Percentiles rank a stretch among this genome's conserved stretches.
These are phyloP conservation scores for Leiothrix lutea DNA, from an alignment of 2,113 vertebrate genomes.

Conservation along the genomic window DNA sequence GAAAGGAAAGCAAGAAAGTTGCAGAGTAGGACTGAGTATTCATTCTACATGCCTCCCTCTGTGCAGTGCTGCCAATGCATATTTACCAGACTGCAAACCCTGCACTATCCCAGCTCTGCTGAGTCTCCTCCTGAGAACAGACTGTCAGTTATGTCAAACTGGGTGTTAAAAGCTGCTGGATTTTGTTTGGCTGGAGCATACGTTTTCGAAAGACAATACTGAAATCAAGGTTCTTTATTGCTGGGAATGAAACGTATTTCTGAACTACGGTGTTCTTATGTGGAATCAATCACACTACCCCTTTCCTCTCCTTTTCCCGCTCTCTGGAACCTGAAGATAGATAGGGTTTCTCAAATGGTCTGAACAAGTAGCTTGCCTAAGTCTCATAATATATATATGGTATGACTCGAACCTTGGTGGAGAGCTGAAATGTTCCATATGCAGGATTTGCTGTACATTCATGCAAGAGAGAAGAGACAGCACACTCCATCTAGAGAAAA, in stretches of 20 bases:
- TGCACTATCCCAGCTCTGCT: slow-evolving; percentile 8
- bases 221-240: slow-evolving; percentile 6
- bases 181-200: slow-evolving; percentile 21
- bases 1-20: background rate
- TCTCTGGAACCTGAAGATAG: background rate
- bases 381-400: background rate
- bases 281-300: background rate
- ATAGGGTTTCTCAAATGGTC: background rate
- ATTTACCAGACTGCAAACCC: slow-evolving; percentile 38
- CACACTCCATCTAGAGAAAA: background rate
- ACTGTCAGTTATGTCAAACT: slow-evolving; percentile 28
- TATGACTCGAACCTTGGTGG: background rate
- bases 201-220: background rate
- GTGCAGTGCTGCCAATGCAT: background rate
- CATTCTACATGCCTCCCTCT: background rate
- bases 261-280: background rate
- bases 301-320: background rate
- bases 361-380: background rate
- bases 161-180: slow-evolving; percentile 44
- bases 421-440: background rate
- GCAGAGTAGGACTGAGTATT: background rate
- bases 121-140: slow-evolving; percentile 34
- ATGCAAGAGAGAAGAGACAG: background rate
- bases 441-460: background rate
- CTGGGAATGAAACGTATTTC: background rate